Base-by-base conservation (phyloP, 2,797 vertebrate genomes). In the Enteromius thamalakanensis region DNA sequence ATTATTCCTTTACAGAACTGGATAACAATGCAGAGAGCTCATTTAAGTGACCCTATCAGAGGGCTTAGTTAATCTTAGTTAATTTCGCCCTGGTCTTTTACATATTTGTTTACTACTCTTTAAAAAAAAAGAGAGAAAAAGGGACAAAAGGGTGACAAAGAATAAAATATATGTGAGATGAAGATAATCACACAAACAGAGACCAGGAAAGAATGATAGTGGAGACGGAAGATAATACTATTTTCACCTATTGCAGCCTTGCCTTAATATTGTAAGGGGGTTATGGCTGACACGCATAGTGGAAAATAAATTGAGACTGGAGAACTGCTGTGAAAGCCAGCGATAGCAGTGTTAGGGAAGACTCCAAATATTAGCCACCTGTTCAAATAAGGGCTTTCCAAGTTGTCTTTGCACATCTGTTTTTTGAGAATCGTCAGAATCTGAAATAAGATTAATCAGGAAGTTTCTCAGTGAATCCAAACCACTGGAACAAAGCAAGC, bases 81-180 rank as follows among this genome's bases (percentile, higher is more conserved):
- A 74, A 32, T 51, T n/a, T 45, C 12, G 51, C 19, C 62, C 49
- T 85, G 76, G 85, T 88, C 65, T 53, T 65, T 75, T 51, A 49
- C 21, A 2, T 67, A n/a, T 67, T 42, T 68, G 34, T 83, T 77
- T 69, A 15, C n/a, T 58, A 49, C 23, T 29, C 19, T 68, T 15
- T 21, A 19, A 26, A 4, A 67, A 19, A n/a, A 29, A 29, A 29
- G 2, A 29, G 2, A 29, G 29, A 29, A 2, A 29, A 12, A 21
- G 4, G 2, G 6, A 2, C 19, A 14, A 21, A 14, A 32, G 6
- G 17, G 3, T 74, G 10, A 51, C 26, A 74, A 75, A 75, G 12
- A 53, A 53, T 19, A 55, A 55, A 75, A 55, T 71, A 60, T 72
- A 76, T 87, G 86, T 69, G 76, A n/a, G 62, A 87, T 86, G 80